Percentiles rank a stretch among this genome's conserved stretches.
phyloP scores from a whole-genome alignment of 1,140 invertebrate genomes.

The Latrodectus geometricus region DNA sequence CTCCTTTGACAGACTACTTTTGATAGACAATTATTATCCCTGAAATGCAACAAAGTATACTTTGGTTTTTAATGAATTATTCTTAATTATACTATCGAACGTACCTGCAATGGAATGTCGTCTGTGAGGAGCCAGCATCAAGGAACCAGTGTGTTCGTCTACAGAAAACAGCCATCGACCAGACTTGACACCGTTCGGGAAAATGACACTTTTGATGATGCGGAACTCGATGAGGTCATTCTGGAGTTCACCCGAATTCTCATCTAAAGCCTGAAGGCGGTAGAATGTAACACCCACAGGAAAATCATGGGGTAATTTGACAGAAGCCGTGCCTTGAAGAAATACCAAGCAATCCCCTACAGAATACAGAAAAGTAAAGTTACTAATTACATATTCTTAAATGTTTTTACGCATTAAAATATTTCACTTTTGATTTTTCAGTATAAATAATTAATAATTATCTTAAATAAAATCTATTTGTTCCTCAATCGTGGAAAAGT shows the following conservation, averaged over 20 bases:
- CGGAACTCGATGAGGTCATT: background rate
- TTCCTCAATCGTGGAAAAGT: no score
- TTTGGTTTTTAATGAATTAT: background rate
- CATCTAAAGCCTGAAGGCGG: conserved; percentile 7
- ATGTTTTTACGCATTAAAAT: background rate
- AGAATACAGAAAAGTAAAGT: background rate
- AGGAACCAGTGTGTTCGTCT: conserved; percentile 35
- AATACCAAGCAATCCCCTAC: background rate
- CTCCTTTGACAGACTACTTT: background rate
- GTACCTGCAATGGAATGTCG: conserved; percentile 29
- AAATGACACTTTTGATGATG: background rate
- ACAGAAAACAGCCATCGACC: conserved; percentile 18
- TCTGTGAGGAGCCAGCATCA: conserved; percentile 31
- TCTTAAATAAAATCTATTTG: no score
- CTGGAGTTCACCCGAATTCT: background rate
- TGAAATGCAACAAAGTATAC: background rate
- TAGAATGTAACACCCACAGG: conserved; percentile 7
- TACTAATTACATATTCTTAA: background rate
- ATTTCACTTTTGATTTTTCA: no score
- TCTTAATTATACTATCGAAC: background rate
- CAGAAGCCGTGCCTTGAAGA: conserved; percentile 7
- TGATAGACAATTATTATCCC: background rate
- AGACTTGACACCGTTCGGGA: background rate
- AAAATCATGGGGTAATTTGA: conserved; percentile 15
- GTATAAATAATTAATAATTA: no score